These are phyloP conservation scores for Campopleginae sp. DNA, from an alignment of 2,888 invertebrate genomes.

Conservation along the genomic window DNA sequence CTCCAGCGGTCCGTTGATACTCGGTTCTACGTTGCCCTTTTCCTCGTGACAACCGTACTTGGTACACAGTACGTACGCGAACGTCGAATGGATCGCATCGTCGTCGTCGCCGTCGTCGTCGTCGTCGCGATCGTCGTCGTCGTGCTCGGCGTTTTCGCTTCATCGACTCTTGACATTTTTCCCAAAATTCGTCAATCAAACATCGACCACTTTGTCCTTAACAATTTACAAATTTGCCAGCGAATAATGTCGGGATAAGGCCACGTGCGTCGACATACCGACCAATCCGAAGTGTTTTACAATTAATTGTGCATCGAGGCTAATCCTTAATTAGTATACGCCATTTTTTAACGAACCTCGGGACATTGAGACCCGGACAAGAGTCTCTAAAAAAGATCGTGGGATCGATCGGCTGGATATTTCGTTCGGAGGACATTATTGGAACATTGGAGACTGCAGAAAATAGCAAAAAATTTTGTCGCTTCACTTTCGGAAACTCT, in stretches of 20 bases:
- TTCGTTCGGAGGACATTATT: neutral
- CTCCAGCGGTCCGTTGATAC: slow-evolving; percentile 51
- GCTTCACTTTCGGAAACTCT: neutral
- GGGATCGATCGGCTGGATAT: neutral
- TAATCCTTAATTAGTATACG: slow-evolving; percentile 29
- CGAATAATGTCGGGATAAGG: neutral
- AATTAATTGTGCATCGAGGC: slow-evolving; percentile 9
- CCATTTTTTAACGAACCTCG: neutral
- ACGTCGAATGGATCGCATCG: slow-evolving; percentile 78
- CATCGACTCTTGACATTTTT: neutral
- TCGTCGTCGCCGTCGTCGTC: slow-evolving; percentile 65
- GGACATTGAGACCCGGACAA: neutral
- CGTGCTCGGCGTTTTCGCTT: slow-evolving; percentile 43
- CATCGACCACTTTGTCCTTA: slow-evolving; percentile 5
- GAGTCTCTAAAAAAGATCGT: neutral
- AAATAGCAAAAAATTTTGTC: neutral
- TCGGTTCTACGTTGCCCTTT: slow-evolving; percentile 77
- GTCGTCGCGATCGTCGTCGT: slow-evolving; percentile 52
- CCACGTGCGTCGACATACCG: slow-evolving; percentile 17
- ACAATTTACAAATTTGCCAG: neutral
- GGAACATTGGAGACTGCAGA: neutral
- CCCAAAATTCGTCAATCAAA: neutral
- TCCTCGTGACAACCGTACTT: slow-evolving; percentile 79
- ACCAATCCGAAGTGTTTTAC: neutral
- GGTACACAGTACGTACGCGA: slow-evolving; percentile 80